Evolutionary conservation across 2,797 vertebrate species (phyloP).

Genomic region (Lagodon rhomboides): DNA sequence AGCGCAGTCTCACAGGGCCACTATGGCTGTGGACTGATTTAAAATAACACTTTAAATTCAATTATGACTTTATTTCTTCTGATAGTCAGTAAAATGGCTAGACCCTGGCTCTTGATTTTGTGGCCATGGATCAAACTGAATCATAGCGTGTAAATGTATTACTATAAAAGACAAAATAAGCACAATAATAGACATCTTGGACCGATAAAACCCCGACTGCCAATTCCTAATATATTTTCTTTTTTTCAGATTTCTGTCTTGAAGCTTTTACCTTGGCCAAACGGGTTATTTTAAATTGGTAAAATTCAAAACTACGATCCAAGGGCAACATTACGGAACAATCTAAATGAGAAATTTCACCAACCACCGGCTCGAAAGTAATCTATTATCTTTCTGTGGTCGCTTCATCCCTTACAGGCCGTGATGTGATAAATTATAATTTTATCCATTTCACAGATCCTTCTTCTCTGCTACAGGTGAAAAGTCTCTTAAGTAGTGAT

Average conservation of each 20-base stretch:
- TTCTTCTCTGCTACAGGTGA: constrained; percentile 25
- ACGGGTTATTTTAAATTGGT: neutral
- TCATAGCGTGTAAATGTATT: neutral
- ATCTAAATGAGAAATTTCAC: constrained; percentile 15
- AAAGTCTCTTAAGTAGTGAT: constrained; percentile 38
- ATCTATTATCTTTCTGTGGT: neutral
- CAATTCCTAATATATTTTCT: no score
- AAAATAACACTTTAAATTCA: neutral
- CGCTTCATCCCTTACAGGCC: neutral
- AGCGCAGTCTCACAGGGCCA: neutral
- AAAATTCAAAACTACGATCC: neutral
- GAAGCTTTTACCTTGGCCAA: neutral
- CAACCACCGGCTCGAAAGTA: neutral
- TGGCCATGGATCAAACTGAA: no score
- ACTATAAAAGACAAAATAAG: neutral
- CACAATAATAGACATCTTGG: neutral
- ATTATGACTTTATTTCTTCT: neutral
- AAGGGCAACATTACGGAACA: neutral
- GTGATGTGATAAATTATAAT: constrained; percentile 32
- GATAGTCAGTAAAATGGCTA: neutral
- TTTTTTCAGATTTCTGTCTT: neutral
- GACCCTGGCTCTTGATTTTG: neutral
- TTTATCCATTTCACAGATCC: constrained; percentile 15
- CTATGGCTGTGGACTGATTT: neutral
- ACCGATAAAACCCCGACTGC: neutral